These are phyloP conservation scores for Phodopus roborovskii DNA, from an alignment of 2,113 vertebrate species.

Conservation along the genomic window DNA sequence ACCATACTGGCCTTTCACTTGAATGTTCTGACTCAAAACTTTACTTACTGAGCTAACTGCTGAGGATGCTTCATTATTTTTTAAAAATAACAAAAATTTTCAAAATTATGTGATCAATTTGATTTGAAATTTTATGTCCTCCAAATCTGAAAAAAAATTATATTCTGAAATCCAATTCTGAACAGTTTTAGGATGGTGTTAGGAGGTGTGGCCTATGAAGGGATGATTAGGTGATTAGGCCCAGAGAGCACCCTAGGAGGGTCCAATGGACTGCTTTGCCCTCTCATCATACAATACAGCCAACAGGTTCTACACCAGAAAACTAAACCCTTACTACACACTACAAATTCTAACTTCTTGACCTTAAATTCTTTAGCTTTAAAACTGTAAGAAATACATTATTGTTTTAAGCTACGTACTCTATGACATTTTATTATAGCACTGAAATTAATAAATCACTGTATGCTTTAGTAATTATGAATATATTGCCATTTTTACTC, in stretches of 20 bases:
- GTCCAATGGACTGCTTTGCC: not conserved
- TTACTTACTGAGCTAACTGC: not conserved
- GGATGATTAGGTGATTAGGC: not conserved
- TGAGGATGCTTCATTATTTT: not conserved
- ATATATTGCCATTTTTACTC: not conserved
- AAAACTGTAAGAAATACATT: not conserved
- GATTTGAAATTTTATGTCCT: not conserved
- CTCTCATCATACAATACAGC: not conserved
- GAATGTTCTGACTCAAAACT: not conserved
- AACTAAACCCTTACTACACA: not conserved
- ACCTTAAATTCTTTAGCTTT: not conserved
- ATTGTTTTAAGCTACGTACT: not conserved
- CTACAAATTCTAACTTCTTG: no score
- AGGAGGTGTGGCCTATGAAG: not conserved
- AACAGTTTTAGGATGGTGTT: not conserved
- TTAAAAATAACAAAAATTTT: not conserved
- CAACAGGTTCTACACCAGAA: not conserved
- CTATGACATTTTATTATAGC: not conserved
- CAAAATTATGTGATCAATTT: not conserved
- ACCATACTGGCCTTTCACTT: not conserved
- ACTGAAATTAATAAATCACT: not conserved
- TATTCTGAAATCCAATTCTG: not conserved
- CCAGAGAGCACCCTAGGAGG: not conserved
- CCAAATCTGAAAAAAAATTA: not conserved
- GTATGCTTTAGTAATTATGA: not conserved